Evolutionary conservation across 2,797 vertebrate species (phyloP).

Genomic region (Myotis findleyi): DNA sequence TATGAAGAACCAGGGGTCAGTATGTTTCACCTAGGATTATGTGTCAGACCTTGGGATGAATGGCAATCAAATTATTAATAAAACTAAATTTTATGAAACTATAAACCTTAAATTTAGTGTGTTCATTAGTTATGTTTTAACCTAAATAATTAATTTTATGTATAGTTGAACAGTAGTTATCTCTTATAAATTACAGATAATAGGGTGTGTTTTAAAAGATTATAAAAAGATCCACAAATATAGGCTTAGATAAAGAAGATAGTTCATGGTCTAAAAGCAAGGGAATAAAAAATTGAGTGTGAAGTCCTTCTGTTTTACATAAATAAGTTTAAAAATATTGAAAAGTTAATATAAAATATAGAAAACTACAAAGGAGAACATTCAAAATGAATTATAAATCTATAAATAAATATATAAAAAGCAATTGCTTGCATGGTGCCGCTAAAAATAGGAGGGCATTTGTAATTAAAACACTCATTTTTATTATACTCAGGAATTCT

Average conservation of each 20-base stretch:
- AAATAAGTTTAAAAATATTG: not conserved
- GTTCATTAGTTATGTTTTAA: not conserved
- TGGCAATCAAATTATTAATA: slow-evolving; percentile 6
- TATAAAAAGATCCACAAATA: not conserved
- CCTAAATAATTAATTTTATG: not conserved
- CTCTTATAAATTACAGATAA: not conserved
- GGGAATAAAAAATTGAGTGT: not conserved
- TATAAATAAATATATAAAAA: not conserved
- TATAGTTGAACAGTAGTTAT: not conserved
- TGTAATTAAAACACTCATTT: not conserved
- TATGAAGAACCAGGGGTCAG: not conserved
- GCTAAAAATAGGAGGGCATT: not conserved
- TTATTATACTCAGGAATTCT: not conserved
- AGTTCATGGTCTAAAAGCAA: not conserved
- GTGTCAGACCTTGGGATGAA: not conserved
- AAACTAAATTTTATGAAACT: not conserved
- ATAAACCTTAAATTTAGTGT: not conserved
- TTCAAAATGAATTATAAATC: not conserved
- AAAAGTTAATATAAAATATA: slow-evolving; percentile 16
- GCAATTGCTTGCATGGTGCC: not conserved
- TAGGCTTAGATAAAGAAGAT: not conserved
- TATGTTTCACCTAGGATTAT: not conserved
- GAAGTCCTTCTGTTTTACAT: not conserved
- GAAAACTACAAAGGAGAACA: not conserved
- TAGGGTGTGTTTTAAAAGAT: slow-evolving; percentile 23